Conservation (phyloP, 2,888 invertebrate species). For the Rambutsinella grinnellia region DNA sequence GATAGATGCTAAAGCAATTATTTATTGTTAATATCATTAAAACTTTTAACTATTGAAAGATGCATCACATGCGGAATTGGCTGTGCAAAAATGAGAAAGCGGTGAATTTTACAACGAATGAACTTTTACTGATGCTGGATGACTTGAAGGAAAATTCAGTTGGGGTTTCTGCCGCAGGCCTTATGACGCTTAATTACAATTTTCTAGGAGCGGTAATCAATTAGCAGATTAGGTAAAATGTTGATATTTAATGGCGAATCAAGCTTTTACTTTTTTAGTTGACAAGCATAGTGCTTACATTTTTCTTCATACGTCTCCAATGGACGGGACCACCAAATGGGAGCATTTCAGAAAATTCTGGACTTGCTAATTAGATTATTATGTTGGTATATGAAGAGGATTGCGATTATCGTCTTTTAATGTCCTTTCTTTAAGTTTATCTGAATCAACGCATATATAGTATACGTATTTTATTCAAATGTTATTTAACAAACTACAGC, state of each 20-base stretch:
- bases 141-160: constrained; percentile 14
- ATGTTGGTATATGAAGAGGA: no score
- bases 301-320: constrained; percentile 26
- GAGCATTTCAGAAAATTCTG: background rate
- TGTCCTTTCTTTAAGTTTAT: no score
- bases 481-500: no score
- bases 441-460: no score
- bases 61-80: background rate
- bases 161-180: constrained; percentile 15
- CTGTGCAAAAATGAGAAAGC: background rate
- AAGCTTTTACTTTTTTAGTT: background rate
- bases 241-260: background rate
- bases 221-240: background rate
- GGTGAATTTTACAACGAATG: background rate
- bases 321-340: background rate
- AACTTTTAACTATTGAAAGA: no score
- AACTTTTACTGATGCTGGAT: constrained; percentile 8
- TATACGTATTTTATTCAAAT: no score
- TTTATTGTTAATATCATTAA: background rate
- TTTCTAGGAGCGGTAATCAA: constrained; percentile 23
- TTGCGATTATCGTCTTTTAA: no score
- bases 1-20: background rate
- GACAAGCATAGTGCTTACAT: constrained; percentile 4
- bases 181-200: constrained; percentile 10
- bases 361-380: background rate